These are phyloP conservation scores for Apoderus coryli DNA, from an alignment of 2,888 invertebrate species.

Conservation along the genomic window DNA sequence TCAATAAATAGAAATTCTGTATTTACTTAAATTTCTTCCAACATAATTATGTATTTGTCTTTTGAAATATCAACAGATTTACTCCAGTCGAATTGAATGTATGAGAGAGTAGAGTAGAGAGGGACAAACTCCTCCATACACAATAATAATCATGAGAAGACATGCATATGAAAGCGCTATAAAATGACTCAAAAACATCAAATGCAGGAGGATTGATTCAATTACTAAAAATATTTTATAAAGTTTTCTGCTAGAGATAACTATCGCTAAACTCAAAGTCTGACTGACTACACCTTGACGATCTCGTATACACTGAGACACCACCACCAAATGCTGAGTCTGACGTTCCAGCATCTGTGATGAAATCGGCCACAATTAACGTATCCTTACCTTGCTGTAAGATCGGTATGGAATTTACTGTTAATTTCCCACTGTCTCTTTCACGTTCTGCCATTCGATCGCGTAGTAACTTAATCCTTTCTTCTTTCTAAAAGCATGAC, in stretches of 20 bases:
- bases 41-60: no score
- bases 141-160: no score
- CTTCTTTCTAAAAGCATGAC: no score
- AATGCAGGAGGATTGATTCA: constrained; percentile 1
- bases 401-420: constrained; percentile 25
- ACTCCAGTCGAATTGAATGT: no score
- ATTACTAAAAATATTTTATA: constrained; percentile 2
- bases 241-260: constrained; percentile 47
- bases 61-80: no score
- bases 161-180: no score
- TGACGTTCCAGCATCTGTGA: constrained; percentile 62
- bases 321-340: constrained; percentile 56
- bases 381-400: constrained; percentile 64
- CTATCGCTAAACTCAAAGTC: constrained; percentile 82
- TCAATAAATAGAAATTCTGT: no score
- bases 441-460: constrained; percentile 61
- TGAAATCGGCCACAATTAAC: constrained; percentile 58
- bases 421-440: constrained; percentile 27
- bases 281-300: constrained; percentile 71
- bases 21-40: no score
- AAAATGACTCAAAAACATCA: no score
- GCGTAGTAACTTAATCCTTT: constrained; percentile 69
- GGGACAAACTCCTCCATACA: no score
- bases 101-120: no score
- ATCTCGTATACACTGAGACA: constrained; percentile 61